Percentiles rank a stretch among this genome's conserved stretches.
Conservation (phyloP, 2,113 vertebrate genomes). For the Brachypodius melanocephalos region DNA sequence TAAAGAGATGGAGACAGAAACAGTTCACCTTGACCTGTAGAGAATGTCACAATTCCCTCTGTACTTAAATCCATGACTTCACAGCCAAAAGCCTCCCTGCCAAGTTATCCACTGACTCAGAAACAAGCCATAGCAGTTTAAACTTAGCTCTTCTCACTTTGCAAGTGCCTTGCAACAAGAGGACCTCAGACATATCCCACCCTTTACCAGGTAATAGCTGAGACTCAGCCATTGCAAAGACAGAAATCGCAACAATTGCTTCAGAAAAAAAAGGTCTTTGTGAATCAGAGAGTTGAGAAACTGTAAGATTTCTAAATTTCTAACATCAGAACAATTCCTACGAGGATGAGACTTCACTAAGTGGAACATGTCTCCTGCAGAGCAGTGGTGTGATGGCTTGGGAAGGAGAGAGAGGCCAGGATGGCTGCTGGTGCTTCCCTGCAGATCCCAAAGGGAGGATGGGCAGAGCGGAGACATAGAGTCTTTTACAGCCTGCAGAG, state of each 20-base stretch:
- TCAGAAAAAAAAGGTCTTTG: background rate
- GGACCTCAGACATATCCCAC: background rate
- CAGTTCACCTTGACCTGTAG: background rate
- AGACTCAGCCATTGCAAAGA: background rate
- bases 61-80: background rate
- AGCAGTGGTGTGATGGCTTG: background rate
- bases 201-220: background rate
- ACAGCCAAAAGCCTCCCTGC: background rate
- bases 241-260: rapidly evolving
- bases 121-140: background rate
- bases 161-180: background rate
- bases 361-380: background rate
- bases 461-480: rapidly evolving
- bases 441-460: background rate
- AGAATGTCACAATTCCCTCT: background rate
- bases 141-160: background rate
- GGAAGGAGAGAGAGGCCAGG: background rate
- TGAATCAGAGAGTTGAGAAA: background rate
- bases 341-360: background rate
- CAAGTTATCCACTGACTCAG: background rate
- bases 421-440: background rate
- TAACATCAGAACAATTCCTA: background rate
- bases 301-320: background rate
- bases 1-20: background rate
- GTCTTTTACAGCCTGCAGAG: background rate